Evolutionary conservation across 2,888 invertebrate genomes (phyloP).

Genomic region (Campaea margaritaria): DNA sequence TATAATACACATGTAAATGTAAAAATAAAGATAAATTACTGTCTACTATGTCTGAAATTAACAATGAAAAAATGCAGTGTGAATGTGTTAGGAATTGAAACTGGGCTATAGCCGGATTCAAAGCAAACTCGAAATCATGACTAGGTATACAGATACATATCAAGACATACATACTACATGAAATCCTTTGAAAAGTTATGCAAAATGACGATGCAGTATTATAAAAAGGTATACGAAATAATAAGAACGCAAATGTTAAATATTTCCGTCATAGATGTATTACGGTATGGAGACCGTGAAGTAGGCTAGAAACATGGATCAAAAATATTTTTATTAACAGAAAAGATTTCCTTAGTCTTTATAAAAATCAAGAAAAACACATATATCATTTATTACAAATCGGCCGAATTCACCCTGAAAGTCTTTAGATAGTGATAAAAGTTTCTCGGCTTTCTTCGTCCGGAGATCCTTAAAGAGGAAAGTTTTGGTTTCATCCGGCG

Average conservation of each 20-base stretch:
- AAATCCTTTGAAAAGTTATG: too few species aligned
- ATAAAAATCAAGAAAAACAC: conserved; percentile 7
- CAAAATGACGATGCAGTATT: too few species aligned
- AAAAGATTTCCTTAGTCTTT: not conserved
- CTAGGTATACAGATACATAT: too few species aligned
- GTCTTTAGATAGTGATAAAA: conserved; percentile 59
- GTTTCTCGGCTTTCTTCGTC: conserved; percentile 53
- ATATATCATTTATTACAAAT: conserved; percentile 28
- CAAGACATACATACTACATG: conserved; percentile 5
- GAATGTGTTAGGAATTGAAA: conserved; percentile 24
- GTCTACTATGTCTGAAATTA: conserved; percentile 16
- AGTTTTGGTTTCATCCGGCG: conserved; percentile 64
- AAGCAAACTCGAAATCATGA: conserved; percentile 15
- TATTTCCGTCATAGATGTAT: not conserved
- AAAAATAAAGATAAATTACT: too few species aligned
- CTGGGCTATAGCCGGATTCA: conserved; percentile 17
- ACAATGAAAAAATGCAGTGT: conserved; percentile 39
- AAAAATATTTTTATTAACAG: not conserved
- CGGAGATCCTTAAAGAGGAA: conserved; percentile 60
- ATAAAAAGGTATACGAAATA: too few species aligned
- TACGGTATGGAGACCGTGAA: not conserved
- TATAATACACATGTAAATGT: too few species aligned
- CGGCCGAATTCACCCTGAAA: conserved; percentile 20
- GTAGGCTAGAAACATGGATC: too few species aligned
- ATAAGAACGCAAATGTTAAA: not conserved